These are phyloP conservation scores for Mystacides longicornis DNA, from an alignment of 2,888 invertebrate genomes.

Conservation along the genomic window DNA sequence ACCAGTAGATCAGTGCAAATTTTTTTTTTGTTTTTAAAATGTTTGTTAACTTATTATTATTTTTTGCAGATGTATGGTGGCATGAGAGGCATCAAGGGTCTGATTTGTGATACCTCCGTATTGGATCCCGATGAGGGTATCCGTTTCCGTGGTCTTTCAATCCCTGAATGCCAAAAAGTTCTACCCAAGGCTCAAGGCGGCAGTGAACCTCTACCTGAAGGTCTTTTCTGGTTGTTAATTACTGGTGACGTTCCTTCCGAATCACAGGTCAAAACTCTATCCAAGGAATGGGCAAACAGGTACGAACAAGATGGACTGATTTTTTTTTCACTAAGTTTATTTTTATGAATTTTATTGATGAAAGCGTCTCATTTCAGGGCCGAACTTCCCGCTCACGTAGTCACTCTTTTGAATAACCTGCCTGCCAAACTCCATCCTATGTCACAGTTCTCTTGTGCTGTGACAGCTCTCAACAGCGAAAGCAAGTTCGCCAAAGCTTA, in stretches of 20 bases:
- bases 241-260: slow-evolving; percentile 69
- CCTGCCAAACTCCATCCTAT: slow-evolving; percentile 77
- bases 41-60: slow-evolving; percentile 9
- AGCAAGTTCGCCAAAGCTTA: slow-evolving; percentile 80
- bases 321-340: neutral
- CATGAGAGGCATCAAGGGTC: slow-evolving; percentile 91
- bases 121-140: slow-evolving; percentile 94
- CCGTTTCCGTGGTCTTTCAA: slow-evolving; percentile 87
- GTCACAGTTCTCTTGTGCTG: slow-evolving; percentile 76
- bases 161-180: slow-evolving; percentile 69
- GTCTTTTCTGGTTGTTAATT: slow-evolving; percentile 70
- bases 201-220: slow-evolving; percentile 69
- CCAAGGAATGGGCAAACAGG: slow-evolving; percentile 73
- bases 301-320: slow-evolving; percentile 29
- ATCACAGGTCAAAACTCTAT: slow-evolving; percentile 61
- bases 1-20: no score
- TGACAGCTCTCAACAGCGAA: slow-evolving; percentile 76
- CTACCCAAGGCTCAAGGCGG: slow-evolving; percentile 65
- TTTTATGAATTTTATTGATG: neutral
- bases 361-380: slow-evolving; percentile 37
- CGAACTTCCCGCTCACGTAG: slow-evolving; percentile 69
- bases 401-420: slow-evolving; percentile 74
- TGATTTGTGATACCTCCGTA: slow-evolving; percentile 95
- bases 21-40: no score
- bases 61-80: slow-evolving; percentile 86